Conservation (phyloP, 2,797 vertebrate species). For the Paguma larvata region DNA sequence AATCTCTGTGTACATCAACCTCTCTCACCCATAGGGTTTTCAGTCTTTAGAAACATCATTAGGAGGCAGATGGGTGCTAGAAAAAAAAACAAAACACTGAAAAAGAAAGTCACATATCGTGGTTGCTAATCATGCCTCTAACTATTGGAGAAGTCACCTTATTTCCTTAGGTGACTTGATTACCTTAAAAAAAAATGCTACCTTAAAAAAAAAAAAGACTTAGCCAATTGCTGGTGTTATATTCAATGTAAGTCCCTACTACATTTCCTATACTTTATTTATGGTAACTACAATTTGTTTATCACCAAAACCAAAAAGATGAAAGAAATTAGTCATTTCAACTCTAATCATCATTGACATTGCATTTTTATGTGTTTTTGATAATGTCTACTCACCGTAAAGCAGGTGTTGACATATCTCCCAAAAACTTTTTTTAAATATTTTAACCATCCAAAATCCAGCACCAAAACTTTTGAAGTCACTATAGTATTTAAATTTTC, state of each 20-base stretch:
- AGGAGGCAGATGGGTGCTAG: background rate
- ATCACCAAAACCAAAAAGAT: background rate
- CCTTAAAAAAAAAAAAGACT: background rate
- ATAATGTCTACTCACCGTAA: background rate
- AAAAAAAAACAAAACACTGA: background rate
- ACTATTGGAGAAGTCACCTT: background rate
- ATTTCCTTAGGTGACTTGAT: too few species aligned
- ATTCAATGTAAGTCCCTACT: background rate
- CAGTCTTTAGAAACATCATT: background rate
- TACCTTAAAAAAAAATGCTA: too few species aligned
- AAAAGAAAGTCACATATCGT: background rate
- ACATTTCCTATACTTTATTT: background rate
- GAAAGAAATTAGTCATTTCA: background rate
- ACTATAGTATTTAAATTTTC: background rate
- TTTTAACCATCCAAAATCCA: background rate
- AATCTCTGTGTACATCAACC: background rate
- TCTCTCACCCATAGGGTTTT: background rate
- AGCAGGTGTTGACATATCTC: background rate
- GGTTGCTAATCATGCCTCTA: background rate
- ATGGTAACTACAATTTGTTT: background rate
- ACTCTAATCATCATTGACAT: background rate
- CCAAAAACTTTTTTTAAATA: background rate
- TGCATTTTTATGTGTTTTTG: conserved; percentile 10
- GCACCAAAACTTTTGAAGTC: conserved; percentile 35
- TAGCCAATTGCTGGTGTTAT: background rate